phyloP scores from a whole-genome alignment of 2,888 invertebrate genomes.

The Pheosia gnoma region DNA sequence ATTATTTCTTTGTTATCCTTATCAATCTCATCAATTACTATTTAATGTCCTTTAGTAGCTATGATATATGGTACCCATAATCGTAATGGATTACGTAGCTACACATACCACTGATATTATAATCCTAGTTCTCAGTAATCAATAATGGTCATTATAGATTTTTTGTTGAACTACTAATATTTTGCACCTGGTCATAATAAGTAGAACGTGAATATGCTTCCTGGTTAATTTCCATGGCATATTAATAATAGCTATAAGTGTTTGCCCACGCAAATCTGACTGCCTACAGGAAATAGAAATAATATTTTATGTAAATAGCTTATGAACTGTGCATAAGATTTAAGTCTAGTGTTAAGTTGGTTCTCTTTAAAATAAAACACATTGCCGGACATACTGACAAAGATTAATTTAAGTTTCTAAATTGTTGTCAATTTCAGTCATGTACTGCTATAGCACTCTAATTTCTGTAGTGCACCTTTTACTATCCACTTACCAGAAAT shows the following conservation, averaged over 20 bases:
- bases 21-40: no score
- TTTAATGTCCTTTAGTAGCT: neutral
- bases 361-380: neutral
- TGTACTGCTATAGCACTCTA: no score
- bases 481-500: no score
- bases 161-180: constrained; percentile 23
- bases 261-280: neutral
- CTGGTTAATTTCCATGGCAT: constrained; percentile 26
- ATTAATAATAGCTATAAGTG: constrained; percentile 3
- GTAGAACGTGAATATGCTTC: constrained; percentile 16
- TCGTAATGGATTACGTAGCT: neutral
- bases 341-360: neutral
- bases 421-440: no score
- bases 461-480: no score
- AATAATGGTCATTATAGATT: constrained; percentile 26
- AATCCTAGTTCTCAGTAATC: constrained; percentile 21
- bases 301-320: constrained; percentile 4
- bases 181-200: constrained; percentile 14
- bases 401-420: no score
- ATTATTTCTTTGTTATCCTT: no score
- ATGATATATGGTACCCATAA: neutral
- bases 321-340: neutral
- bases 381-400: neutral
- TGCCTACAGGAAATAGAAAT: constrained; percentile 1
- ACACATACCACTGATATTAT: constrained; percentile 9